Base-by-base conservation (phyloP, 2,113 vertebrate genomes). In the Megaceryle maxima region DNA sequence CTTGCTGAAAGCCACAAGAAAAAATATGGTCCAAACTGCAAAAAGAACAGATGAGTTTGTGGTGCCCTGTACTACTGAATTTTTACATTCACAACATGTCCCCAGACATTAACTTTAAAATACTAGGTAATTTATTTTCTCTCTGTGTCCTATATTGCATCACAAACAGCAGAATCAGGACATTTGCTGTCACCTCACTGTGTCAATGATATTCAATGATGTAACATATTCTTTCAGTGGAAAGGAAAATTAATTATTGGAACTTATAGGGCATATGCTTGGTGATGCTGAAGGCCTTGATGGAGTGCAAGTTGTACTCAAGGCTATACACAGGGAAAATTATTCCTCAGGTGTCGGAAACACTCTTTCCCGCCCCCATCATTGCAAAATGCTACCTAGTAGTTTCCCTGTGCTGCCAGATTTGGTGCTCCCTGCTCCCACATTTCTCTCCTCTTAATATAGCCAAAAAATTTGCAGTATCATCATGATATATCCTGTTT, bases 211-310 rank as follows among this genome's bases (percentile, higher is more conserved):
- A 73, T 48, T 66, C 70, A 80, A 39, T 83, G 50, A 68, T 62
- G 66, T 59, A 87, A 60, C 19, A n/a, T 56, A 59, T 41, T 72
- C 25, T 92, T 84, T 46, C 76, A 5, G 6, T 41, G 25, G 68
- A 84, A 88, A 77, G 14, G 25, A 44, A 87, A 93, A 92, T 79
- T 66, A 90, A 90, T 92, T 88, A 82, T 35, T 82, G 48, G 44
- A 84, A 96, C 73, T 79, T 87, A 66, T 4, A 93, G 62, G 48
- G n/a, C 57, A 53, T 18, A 41, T 68, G 73, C 57, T 60, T 91
- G 57, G 56, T 53, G 62, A 41, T 62, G 55, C 66, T 68, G 64
- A 87, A 28, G 35, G 80, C 56, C 43, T 75, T 56, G 69, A 56
- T 66, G 41, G 67, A 92, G 86, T 19, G 70, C 73, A 92, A 77